phyloP scores from a whole-genome alignment of 2,797 vertebrate species.

The Anisognathus igniventris region DNA sequence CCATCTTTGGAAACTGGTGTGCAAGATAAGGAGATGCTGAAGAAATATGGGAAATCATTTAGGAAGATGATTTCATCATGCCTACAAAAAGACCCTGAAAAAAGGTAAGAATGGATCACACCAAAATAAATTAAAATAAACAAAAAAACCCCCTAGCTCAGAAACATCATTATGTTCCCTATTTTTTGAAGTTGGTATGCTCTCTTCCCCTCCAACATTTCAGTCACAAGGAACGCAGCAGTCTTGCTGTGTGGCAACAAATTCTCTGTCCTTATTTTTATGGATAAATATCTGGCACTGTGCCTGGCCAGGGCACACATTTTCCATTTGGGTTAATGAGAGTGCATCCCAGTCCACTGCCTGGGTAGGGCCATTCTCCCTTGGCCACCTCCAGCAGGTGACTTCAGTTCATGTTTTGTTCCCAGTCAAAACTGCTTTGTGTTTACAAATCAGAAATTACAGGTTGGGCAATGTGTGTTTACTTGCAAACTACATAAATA shows the following conservation, averaged over 20 bases:
- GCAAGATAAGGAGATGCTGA: conserved; percentile 95
- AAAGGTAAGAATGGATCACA: conserved; percentile 79
- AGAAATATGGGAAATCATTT: conserved; percentile 96
- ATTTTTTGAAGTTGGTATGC: not conserved
- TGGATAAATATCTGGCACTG: not conserved
- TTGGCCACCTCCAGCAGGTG: not conserved
- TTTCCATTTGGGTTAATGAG: conserved; percentile 11
- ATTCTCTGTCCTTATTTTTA: not conserved
- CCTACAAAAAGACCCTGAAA: conserved; percentile 97
- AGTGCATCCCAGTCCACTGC: not conserved
- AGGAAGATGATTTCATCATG: conserved; percentile 96
- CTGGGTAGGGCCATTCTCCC: not conserved
- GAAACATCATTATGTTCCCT: not conserved
- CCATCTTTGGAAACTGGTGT: conserved; percentile 95
- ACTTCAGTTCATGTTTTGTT: conserved; percentile 5
- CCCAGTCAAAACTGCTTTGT: not conserved
- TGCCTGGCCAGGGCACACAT: not conserved
- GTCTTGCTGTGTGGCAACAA: not conserved
- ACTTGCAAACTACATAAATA: not conserved
- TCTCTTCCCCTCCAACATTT: not conserved
- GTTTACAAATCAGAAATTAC: not conserved
- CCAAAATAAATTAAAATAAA: not conserved
- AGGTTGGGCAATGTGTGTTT: not conserved
- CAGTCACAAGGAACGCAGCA: not conserved
- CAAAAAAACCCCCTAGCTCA: not conserved